Conservation (phyloP, 92 coral and sea anemone genomes). For the Epizoanthus ramosus region DNA sequence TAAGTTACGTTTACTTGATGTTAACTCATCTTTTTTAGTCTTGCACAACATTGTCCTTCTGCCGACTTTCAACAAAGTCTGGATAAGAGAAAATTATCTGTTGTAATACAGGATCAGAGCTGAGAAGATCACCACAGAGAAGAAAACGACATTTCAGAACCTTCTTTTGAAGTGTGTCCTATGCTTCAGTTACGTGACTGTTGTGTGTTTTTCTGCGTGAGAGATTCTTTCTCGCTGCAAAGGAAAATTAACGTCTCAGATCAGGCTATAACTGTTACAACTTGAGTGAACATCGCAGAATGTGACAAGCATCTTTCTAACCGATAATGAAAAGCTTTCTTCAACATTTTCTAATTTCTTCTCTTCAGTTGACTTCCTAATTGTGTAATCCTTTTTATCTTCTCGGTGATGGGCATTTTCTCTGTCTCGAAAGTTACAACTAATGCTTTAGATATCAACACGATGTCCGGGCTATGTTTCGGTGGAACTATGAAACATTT, state of each 20-base stretch:
- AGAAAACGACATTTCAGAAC: no score
- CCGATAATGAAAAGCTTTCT: background rate
- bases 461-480: background rate
- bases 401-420: slow-evolving; percentile 32
- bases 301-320: background rate
- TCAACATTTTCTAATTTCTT: background rate
- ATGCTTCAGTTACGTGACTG: background rate
- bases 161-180: no score
- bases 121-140: no score
- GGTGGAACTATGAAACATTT: background rate
- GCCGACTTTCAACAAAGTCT: no score
- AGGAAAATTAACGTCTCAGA: no score
- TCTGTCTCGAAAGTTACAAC: background rate
- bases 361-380: background rate
- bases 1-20: no score
- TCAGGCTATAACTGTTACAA: background rate
- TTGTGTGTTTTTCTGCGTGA: no score
- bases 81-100: no score
- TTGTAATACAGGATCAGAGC: no score
- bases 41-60: no score
- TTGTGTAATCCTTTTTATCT: background rate
- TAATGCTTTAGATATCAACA: slow-evolving; percentile 15
- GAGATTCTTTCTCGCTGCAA: no score
- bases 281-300: background rate
- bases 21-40: no score